These are phyloP conservation scores for Dipodomys stephensi DNA, from an alignment of 2,113 vertebrate species.

Conservation along the genomic window DNA sequence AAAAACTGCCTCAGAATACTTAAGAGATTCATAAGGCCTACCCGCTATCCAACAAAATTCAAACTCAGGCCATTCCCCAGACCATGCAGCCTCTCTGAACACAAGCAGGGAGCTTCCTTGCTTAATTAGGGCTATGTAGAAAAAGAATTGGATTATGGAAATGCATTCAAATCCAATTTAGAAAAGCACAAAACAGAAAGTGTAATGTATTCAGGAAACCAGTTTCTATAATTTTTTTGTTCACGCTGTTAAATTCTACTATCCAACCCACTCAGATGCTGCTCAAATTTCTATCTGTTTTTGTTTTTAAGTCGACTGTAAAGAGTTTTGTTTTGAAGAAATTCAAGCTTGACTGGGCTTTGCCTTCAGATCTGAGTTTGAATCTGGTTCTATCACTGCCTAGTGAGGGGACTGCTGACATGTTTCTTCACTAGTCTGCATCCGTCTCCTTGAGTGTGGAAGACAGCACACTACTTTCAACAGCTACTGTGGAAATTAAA, in stretches of 20 bases:
- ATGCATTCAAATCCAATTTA: constrained; percentile 29
- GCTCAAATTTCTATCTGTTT: background rate
- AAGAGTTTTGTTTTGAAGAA: constrained; percentile 37
- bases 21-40: background rate
- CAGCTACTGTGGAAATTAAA: background rate
- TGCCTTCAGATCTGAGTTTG: background rate
- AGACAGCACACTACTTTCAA: background rate
- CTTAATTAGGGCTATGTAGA: constrained; percentile 36
- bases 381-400: background rate
- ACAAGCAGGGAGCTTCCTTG: background rate
- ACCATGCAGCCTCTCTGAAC: background rate
- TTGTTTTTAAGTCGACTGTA: background rate
- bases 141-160: constrained; percentile 50
- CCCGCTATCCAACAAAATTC: background rate
- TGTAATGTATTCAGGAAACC: background rate
- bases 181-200: constrained; percentile 31
- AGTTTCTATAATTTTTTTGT: constrained; percentile 7
- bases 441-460: background rate
- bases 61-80: background rate
- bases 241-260: background rate
- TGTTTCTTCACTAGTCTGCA: background rate
- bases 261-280: constrained; percentile 39
- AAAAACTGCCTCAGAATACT: background rate
- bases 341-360: background rate
- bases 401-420: background rate